Conservation (phyloP, 2,888 invertebrate species). For the Drosophila formosana region DNA sequence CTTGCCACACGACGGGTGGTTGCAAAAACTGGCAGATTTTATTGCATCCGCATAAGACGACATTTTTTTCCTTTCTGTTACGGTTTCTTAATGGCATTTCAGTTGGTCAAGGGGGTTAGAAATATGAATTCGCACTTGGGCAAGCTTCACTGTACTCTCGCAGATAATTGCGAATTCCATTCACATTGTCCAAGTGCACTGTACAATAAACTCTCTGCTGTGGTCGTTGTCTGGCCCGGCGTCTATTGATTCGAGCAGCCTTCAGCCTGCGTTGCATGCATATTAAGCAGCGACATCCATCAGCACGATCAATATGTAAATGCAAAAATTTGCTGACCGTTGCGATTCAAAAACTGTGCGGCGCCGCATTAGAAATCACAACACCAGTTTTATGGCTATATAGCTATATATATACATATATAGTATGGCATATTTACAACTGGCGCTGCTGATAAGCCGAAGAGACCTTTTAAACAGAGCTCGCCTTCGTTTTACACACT, state of each 20-base stretch:
- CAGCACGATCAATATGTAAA: slow-evolving; percentile 61
- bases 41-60: slow-evolving; percentile 67
- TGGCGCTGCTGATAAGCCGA: slow-evolving; percentile 12
- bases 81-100: background rate
- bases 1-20: slow-evolving; percentile 54
- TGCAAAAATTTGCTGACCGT: slow-evolving; percentile 44
- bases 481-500: slow-evolving; percentile 31
- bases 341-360: slow-evolving; percentile 63
- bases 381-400: slow-evolving; percentile 14
- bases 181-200: slow-evolving; percentile 68
- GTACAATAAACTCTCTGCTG: slow-evolving; percentile 47
- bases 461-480: slow-evolving; percentile 7
- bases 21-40: slow-evolving; percentile 56
- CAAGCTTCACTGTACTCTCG: slow-evolving; percentile 11
- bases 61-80: slow-evolving; percentile 24
- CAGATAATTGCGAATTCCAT: slow-evolving; percentile 60
- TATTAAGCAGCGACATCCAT: slow-evolving; percentile 52
- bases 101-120: slow-evolving; percentile 36
- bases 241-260: slow-evolving; percentile 77
- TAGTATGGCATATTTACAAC: slow-evolving; percentile 8
- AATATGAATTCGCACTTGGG: slow-evolving; percentile 3
- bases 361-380: slow-evolving; percentile 50
- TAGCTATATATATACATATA: background rate
- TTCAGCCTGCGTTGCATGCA: slow-evolving; percentile 71
- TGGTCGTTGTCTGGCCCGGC: slow-evolving; percentile 35